Percentiles rank a stretch among this genome's conserved stretches.
phyloP scores from a whole-genome alignment of 2,888 invertebrate genomes.

The Limnephilus lunatus region DNA sequence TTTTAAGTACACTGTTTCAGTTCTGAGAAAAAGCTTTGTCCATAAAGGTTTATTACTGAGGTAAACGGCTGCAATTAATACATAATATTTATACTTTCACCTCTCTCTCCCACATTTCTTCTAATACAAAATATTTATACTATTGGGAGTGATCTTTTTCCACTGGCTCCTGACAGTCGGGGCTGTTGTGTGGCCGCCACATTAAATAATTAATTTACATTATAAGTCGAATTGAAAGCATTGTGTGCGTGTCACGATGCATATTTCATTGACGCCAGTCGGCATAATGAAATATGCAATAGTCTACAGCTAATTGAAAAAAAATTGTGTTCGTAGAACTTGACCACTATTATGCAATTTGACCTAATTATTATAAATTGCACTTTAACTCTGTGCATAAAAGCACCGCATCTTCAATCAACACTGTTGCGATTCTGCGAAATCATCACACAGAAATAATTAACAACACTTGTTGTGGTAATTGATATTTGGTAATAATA shows the following conservation, averaged over 20 bases:
- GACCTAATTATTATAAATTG: constrained; percentile 65
- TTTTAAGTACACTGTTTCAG: background rate
- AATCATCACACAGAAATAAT: constrained; percentile 14
- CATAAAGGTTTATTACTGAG: background rate
- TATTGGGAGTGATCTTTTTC: background rate
- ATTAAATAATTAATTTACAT: background rate
- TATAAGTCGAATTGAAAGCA: background rate
- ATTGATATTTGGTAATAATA: background rate
- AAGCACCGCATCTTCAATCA: constrained; percentile 43
- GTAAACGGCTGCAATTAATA: background rate
- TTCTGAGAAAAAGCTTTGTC: background rate
- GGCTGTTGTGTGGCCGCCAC: background rate
- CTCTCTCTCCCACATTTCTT: background rate
- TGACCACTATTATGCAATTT: constrained; percentile 40
- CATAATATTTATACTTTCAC: background rate
- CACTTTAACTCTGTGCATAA: constrained; percentile 40
- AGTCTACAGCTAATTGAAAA: background rate
- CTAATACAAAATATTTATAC: background rate
- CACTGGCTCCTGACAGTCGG: background rate
- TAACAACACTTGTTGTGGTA: background rate
- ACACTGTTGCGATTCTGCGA: constrained; percentile 44
- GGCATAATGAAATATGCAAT: background rate
- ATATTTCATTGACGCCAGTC: background rate
- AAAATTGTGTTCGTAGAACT: background rate
- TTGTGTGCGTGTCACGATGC: background rate